phyloP scores from a whole-genome alignment of 2,113 vertebrate species.

The Glaucomys volans region DNA sequence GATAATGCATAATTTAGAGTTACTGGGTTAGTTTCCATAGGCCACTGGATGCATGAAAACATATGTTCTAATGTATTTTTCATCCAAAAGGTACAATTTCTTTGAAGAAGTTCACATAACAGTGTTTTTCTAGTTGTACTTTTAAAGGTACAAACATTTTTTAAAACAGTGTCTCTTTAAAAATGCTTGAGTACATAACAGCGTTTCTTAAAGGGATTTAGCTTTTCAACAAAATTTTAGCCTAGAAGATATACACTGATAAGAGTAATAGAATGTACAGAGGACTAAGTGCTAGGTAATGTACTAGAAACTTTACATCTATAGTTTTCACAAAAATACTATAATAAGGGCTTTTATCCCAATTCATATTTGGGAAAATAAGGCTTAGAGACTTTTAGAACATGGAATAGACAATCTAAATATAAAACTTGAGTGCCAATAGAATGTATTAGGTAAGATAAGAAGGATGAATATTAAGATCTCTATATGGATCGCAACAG shows the following conservation, averaged over 20 bases:
- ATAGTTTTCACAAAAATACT: not conserved
- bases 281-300: not conserved
- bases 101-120: not conserved
- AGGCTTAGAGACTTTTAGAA: not conserved
- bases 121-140: not conserved
- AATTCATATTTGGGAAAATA: not conserved
- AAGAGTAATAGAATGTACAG: not conserved
- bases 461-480: not conserved
- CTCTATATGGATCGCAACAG: not conserved
- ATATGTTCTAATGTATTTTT: not conserved
- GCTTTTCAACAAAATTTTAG: not conserved
- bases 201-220: not conserved
- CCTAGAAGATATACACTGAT: not conserved
- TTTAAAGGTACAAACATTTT: not conserved
- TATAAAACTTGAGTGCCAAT: slow-evolving; percentile 31
- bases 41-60: not conserved
- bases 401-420: not conserved
- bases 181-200: not conserved
- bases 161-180: not conserved
- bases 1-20: not conserved
- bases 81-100: not conserved
- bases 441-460: not conserved
- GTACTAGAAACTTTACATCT: not conserved
- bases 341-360: not conserved
- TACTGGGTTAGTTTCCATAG: not conserved